Evolutionary conservation across 2,113 vertebrate species (phyloP), one percentile per base, ranked within the genome.

Genomic region (Rutilus rutilus): DNA sequence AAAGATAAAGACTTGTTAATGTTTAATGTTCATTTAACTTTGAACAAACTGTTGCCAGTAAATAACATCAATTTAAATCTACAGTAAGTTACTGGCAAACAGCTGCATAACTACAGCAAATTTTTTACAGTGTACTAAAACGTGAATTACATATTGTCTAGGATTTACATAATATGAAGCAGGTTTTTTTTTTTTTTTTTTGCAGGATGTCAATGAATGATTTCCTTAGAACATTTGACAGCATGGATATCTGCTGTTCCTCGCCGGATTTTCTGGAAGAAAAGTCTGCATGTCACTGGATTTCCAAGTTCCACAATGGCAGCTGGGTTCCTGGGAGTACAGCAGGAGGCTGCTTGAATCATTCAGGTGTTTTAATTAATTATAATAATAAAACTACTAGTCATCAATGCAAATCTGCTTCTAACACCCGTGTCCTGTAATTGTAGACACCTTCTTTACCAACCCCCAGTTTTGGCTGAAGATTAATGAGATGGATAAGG

Each of bases 301-400:
- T 21, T 0, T 86, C 86, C 23, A 89, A 87, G 5, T 2, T 45
- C 36, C 84, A 92, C 27, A 69, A 91, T 0, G 92, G 94, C 27
- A 89, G 89, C 82, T 95, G 95, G 95, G 89, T 95, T 17, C 78
- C 89, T 42, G 93, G 94, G n/a, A 90, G 85, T 59, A 94, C 94
- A 71, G 93, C 93, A 83, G 94, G 95, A 39, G 94, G 95, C 65
- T 89, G 89, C 83, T 52, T 78, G 1, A 88, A 88, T 1, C 52
- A 87, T 47, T 73, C 0, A 88, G 92, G 95, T 94, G 85, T 36
- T 74, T 65, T 42, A 8, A 21, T 39, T 42, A 42, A 42, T 42
- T 23, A 6, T 30, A 21, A 19, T 21, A 8, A 23, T 42, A 42
- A 42, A 71, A 36, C 0, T 42, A 1, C 39, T 59, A 15, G 10